These are phyloP conservation scores for Anthonomus grandis DNA, from an alignment of 1,140 invertebrate genomes.

Conservation along the genomic window DNA sequence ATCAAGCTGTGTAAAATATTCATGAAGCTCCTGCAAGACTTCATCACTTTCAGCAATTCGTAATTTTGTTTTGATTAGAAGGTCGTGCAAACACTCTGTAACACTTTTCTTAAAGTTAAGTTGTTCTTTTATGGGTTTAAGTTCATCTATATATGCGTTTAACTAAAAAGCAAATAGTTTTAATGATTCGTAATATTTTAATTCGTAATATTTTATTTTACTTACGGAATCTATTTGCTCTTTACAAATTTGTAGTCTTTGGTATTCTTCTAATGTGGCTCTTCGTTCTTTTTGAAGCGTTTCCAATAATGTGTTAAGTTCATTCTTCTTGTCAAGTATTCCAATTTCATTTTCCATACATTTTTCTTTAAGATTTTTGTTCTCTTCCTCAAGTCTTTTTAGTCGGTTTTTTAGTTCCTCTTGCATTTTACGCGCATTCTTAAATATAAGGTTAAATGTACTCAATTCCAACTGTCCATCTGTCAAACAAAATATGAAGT, in stretches of 20 bases:
- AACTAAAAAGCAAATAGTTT: constrained; percentile 6
- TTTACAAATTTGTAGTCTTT: constrained; percentile 21
- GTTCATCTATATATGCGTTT: constrained; percentile 13
- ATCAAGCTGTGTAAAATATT: constrained; percentile 11
- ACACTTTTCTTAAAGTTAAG: constrained; percentile 22
- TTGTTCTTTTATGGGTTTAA: constrained; percentile 24
- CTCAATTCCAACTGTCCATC: not conserved
- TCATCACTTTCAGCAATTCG: constrained; percentile 24
- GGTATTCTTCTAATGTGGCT: constrained; percentile 10
- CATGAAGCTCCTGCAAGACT: constrained; percentile 14
- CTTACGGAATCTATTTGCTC: constrained; percentile 28
- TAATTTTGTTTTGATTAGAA: constrained; percentile 22
- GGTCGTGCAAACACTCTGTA: constrained; percentile 23
- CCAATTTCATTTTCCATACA: constrained; percentile 18
- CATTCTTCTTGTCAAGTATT: constrained; percentile 17
- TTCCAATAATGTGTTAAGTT: constrained; percentile 20
- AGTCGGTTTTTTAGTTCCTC: constrained; percentile 15
- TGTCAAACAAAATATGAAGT: not conserved
- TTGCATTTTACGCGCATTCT: too few species aligned
- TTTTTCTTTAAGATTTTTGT: constrained; percentile 14
- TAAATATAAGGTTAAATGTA: too few species aligned
- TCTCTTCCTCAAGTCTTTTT: constrained; percentile 15
- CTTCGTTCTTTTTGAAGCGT: constrained; percentile 16
- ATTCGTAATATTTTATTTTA: not conserved
- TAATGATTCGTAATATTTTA: not conserved